Conservation (phyloP, 2,888 invertebrate genomes). For the Aspidapion aeneum region DNA sequence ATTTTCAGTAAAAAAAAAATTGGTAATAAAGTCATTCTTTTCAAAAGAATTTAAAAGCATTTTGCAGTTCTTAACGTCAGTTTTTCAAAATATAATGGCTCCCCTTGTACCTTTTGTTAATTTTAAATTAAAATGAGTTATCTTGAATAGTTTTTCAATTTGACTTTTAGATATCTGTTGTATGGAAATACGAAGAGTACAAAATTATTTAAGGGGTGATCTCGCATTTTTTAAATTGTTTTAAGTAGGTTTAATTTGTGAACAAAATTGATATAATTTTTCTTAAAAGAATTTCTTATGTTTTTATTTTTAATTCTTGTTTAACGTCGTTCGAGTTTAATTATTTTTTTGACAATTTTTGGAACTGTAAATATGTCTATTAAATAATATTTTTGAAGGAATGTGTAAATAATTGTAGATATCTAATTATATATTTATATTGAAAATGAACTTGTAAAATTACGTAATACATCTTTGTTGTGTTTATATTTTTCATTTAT, state of each 20-base stretch:
- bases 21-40: too few species aligned
- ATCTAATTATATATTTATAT: constrained; percentile 42
- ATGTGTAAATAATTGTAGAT: constrained; percentile 41
- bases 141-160: too few species aligned
- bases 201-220: constrained; percentile 48
- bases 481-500: constrained; percentile 29
- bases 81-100: too few species aligned
- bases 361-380: neutral
- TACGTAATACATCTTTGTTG: constrained; percentile 41
- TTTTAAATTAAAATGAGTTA: too few species aligned
- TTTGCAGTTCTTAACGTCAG: too few species aligned
- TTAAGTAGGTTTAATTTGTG: constrained; percentile 2
- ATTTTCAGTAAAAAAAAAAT: too few species aligned
- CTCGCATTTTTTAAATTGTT: constrained; percentile 42
- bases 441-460: constrained; percentile 38
- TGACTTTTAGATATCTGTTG: constrained; percentile 3
- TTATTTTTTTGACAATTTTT: neutral
- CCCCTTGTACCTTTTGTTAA: too few species aligned
- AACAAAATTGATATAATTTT: neutral
- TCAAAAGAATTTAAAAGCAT: too few species aligned
- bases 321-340: neutral
- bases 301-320: neutral
- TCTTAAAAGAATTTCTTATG: neutral
- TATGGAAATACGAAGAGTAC: constrained; percentile 40
- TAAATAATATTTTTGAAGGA: neutral